Percentiles rank a stretch among this genome's conserved stretches.
Evolutionary conservation across 2,113 vertebrate species (phyloP).

Genomic region (Mus musculus): GRCm39 chr9:23010001-23010500

Average conservation of each 20-base stretch:
- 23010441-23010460: neutral
- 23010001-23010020: neutral
- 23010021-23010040: neutral
- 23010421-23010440: neutral
- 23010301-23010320: neutral
- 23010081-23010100: neutral
- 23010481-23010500: fast-evolving
- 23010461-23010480: neutral
- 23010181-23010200: neutral
- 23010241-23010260: neutral
- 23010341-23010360: neutral
- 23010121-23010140: neutral
- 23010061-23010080: neutral
- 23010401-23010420: neutral
- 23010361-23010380: neutral
- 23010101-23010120: neutral
- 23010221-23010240: neutral
- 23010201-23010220: neutral
- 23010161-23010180: neutral
- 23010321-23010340: neutral
- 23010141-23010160: slow-evolving; percentile 10
- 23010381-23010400: neutral
- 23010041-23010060: neutral
- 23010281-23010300: neutral
- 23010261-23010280: neutral